Base-by-base conservation (phyloP, 2,888 invertebrate species). In the Leucania comma region DNA sequence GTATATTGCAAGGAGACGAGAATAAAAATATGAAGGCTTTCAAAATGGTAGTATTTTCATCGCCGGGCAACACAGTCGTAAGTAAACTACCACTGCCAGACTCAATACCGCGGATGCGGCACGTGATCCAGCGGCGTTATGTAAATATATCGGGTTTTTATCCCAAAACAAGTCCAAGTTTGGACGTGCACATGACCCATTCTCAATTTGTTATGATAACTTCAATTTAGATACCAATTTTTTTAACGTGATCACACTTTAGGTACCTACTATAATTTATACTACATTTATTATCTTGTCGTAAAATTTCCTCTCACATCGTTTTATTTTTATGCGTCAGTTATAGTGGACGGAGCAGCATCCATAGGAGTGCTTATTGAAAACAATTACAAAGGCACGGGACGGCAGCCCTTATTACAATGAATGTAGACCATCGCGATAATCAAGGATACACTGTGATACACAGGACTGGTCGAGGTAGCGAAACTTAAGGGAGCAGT, bases 131-230 rank as follows among this genome's bases (percentile, higher is more conserved):
- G 12, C n/a, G 24, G 9, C n/a, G 24, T 14, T n/a, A 56, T 29
- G 60, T 61, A 71, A 77, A 64, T 61, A 50, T 12, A 61, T 22
- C 54, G 20, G n/a, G 51, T 14, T 66, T 50, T 46, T 63, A n/a
- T 53, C 29, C 54, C 59, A n/a, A n/a, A n/a, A n/a, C n/a, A n/a
- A n/a, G 59, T 17, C 62, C 68, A 69, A 65, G 65, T 78, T 63
- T 67, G 66, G 59, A 42, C 20, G 24, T 60, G n/a, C 38, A 58
- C 38, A 64, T 32, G 46, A 46, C 10, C 20, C 5, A 42, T 24
- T 12, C 35, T 57, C 50, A 46, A 53, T 38, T 72, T 75, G 24
- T 59, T 48, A 5, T 38, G 29, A 46, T 29, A 35, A 26, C 14
- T 46, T 29, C 10, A 57, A 29, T 46, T 24, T 24, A n/a, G n/a